These are phyloP conservation scores for Callimico goeldii DNA, from an alignment of 2,797 vertebrate genomes.

Conservation along the genomic window DNA sequence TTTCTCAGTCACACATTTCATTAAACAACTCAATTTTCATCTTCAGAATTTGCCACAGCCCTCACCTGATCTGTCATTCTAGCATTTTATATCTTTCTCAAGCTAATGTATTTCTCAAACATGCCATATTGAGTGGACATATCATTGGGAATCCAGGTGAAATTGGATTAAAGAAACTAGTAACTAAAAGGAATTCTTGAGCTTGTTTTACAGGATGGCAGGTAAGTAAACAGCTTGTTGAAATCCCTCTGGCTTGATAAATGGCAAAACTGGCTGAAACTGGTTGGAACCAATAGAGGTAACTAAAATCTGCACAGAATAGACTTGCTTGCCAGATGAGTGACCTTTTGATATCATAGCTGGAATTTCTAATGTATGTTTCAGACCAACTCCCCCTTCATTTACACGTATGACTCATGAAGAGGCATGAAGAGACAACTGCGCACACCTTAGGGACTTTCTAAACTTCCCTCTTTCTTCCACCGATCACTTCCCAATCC, in stretches of 20 bases:
- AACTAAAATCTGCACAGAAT: background rate
- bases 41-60: constrained; percentile 63
- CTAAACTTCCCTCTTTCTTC: background rate
- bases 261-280: background rate
- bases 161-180: too few species aligned
- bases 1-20: constrained; percentile 49
- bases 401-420: background rate
- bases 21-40: constrained; percentile 65
- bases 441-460: background rate
- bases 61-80: constrained; percentile 61
- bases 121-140: constrained; percentile 70
- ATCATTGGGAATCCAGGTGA: constrained; percentile 56
- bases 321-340: background rate
- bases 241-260: too few species aligned
- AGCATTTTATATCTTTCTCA: constrained; percentile 63
- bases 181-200: too few species aligned
- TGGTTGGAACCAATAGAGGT: background rate
- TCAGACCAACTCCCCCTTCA: background rate
- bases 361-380: background rate
- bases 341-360: background rate
- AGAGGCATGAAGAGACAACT: background rate
- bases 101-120: constrained; percentile 71
- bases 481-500: background rate
- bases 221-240: too few species aligned
- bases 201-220: too few species aligned